A percentile compares a stretch with the other conserved stretches of the same genome.
phyloP scores from a whole-genome alignment of 2,888 invertebrate species.

The Blera fallax region DNA sequence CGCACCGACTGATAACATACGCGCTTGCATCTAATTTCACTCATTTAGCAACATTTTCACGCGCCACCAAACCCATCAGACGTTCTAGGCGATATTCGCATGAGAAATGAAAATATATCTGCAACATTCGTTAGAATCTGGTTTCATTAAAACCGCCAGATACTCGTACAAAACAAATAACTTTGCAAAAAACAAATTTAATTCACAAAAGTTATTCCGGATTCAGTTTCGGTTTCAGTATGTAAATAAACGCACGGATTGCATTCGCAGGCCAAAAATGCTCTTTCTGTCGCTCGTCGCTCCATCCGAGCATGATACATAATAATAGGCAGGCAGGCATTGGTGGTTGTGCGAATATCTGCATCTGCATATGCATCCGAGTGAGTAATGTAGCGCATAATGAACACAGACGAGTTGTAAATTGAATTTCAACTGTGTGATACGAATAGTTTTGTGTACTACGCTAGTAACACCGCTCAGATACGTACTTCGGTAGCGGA shows the following conservation, averaged over 20 bases:
- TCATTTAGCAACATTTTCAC: slow-evolving; percentile 36
- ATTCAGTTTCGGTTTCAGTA: not conserved
- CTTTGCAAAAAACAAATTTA: slow-evolving; percentile 38
- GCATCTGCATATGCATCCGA: slow-evolving; percentile 49
- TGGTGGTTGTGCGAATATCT: slow-evolving; percentile 18
- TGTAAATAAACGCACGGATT: not conserved
- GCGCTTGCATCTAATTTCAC: slow-evolving; percentile 47
- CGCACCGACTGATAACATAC: slow-evolving; percentile 39
- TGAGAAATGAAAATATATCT: slow-evolving; percentile 28
- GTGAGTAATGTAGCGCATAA: slow-evolving; percentile 71
- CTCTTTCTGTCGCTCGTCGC: not conserved
- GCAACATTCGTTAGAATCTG: slow-evolving; percentile 51
- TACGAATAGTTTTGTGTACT: slow-evolving; percentile 18
- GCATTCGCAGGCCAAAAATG: not conserved
- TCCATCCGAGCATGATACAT: not conserved
- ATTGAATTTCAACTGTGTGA: slow-evolving; percentile 57
- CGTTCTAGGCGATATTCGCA: no score
- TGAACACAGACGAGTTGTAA: slow-evolving; percentile 68
- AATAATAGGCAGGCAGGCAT: slow-evolving; percentile 3
- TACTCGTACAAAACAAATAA: slow-evolving; percentile 52
- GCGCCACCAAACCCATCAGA: slow-evolving; percentile 16
- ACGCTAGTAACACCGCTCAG: slow-evolving; percentile 13
- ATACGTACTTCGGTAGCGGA: slow-evolving; percentile 35
- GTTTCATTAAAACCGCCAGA: slow-evolving; percentile 49
- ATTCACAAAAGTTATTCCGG: slow-evolving; percentile 42